These are phyloP conservation scores for Tipula helvola DNA, from an alignment of 2,888 invertebrate species.

Conservation along the genomic window DNA sequence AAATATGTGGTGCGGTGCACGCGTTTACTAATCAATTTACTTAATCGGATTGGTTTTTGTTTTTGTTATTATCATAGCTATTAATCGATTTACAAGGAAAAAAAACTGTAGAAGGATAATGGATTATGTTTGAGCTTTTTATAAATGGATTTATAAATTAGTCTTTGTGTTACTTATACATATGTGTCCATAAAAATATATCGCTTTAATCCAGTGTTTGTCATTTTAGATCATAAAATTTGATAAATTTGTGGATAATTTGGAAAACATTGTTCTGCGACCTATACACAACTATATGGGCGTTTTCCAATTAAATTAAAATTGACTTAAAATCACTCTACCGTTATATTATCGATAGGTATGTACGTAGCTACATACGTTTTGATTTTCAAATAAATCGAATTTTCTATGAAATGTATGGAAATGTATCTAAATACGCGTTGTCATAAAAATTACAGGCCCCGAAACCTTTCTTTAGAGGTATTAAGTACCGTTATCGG, in stretches of 20 bases:
- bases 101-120: neutral
- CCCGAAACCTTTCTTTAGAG: too few relatives aligned
- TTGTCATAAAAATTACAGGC: too few relatives aligned
- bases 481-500: too few relatives aligned
- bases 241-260: neutral
- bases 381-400: too few relatives aligned
- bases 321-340: too few relatives aligned
- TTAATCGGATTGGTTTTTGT: neutral
- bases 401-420: too few relatives aligned
- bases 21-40: neutral
- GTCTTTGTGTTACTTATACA: neutral
- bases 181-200: neutral
- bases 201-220: neutral
- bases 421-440: too few relatives aligned
- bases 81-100: neutral
- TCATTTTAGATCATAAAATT: neutral
- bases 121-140: neutral
- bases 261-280: too few relatives aligned
- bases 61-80: neutral
- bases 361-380: too few relatives aligned
- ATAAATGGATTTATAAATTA: neutral
- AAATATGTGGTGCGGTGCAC: neutral
- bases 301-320: too few relatives aligned
- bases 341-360: too few relatives aligned
- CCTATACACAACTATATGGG: too few relatives aligned